phyloP scores from a whole-genome alignment of 2,888 invertebrate genomes.

The Pyrrhia umbra region DNA sequence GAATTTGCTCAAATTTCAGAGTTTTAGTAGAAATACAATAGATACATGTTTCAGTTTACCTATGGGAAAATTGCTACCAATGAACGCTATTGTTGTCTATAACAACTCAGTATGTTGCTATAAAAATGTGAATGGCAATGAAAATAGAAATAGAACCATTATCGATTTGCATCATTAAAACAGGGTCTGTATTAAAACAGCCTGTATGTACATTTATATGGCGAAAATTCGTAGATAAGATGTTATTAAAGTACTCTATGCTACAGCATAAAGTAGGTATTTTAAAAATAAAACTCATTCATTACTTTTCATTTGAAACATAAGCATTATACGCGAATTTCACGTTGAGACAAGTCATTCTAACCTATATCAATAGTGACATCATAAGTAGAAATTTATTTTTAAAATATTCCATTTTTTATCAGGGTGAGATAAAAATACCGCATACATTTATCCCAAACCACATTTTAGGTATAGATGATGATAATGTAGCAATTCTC shows the following conservation, averaged over 20 bases:
- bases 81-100: neutral
- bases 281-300: no score
- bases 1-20: conserved; percentile 30
- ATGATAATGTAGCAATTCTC: conserved; percentile 54
- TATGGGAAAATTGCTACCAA: conserved; percentile 8
- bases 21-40: conserved; percentile 27
- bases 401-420: conserved; percentile 2
- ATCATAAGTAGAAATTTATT: neutral
- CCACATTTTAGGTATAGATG: conserved; percentile 62
- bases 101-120: neutral
- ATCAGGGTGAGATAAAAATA: conserved; percentile 40
- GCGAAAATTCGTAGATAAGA: no score
- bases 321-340: no score
- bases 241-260: no score
- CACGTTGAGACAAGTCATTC: no score
- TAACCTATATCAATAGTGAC: no score
- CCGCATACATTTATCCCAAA: conserved; percentile 56
- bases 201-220: no score
- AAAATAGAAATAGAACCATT: no score
- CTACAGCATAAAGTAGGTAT: no score
- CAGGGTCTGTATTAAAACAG: no score
- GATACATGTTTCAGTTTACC: conserved; percentile 3
- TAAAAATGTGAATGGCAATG: neutral
- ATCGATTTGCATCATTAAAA: no score
- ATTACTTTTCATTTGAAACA: no score